These are phyloP conservation scores for human (Homo sapiens) DNA, from an alignment of 2,113 vertebrate species.

Conservation along the genomic window DNA sequence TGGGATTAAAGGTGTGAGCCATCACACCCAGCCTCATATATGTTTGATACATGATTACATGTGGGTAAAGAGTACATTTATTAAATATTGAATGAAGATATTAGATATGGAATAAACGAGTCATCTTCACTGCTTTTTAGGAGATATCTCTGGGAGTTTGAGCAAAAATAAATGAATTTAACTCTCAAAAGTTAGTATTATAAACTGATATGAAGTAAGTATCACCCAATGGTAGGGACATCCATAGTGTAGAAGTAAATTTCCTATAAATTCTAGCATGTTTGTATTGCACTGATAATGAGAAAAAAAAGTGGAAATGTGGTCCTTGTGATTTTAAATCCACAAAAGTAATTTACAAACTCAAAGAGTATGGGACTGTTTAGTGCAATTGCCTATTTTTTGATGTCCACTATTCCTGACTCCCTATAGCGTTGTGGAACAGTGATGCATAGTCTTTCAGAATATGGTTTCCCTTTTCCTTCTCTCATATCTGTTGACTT, in stretches of 20 bases:
- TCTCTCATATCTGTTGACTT: neutral
- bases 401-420: neutral
- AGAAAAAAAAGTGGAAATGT: neutral
- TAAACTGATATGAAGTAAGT: neutral
- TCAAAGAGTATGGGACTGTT: neutral
- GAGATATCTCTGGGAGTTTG: neutral
- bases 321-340: neutral
- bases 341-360: neutral
- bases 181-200: neutral
- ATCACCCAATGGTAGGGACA: neutral
- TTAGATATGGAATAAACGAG: neutral
- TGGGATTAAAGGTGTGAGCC: too few relatives aligned
- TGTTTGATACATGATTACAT: neutral
- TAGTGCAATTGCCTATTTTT: neutral
- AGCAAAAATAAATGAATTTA: neutral
- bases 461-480: neutral
- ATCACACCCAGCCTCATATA: neutral
- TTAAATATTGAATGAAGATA: neutral
- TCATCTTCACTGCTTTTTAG: neutral
- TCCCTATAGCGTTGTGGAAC: neutral
- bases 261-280: neutral
- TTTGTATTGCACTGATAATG: neutral
- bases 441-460: neutral
- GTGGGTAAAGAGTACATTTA: neutral
- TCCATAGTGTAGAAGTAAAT: neutral